Percentiles rank a stretch among this genome's conserved stretches.
These are phyloP conservation scores for Apostichopus japonicus DNA, from an alignment of 35 echinoderm and acorn worm species.

Conservation along the genomic window DNA sequence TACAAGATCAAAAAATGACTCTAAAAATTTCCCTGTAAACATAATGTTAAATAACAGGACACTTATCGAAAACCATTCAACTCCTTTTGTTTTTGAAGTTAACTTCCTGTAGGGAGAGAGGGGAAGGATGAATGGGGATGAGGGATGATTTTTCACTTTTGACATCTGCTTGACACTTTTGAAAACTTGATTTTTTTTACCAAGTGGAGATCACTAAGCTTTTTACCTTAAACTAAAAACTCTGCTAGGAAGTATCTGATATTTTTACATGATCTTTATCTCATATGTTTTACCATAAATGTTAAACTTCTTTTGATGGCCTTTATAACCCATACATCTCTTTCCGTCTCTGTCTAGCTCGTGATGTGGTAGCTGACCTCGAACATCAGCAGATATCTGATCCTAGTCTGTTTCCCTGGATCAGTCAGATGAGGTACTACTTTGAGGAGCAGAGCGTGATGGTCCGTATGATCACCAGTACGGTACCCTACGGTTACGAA, in stretches of 20 bases:
- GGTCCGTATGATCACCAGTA: conserved; percentile 95
- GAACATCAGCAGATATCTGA: conserved; percentile 68
- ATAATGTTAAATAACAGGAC: too few species aligned
- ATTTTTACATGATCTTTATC: background rate
- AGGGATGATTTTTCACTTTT: too few species aligned
- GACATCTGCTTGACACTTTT: too few species aligned
- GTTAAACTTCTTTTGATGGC: background rate
- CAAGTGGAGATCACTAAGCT: too few species aligned
- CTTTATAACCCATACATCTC: background rate
- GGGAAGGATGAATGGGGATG: too few species aligned
- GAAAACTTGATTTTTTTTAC: too few species aligned
- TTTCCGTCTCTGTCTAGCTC: conserved; percentile 43
- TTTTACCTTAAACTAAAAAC: too few species aligned
- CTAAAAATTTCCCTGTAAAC: too few species aligned
- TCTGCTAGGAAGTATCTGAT: background rate
- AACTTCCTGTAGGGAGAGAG: too few species aligned
- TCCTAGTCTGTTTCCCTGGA: conserved; percentile 82
- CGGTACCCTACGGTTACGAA: conserved; percentile 96
- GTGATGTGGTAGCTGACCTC: conserved; percentile 90
- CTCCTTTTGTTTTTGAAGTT: too few species aligned
- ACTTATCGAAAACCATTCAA: too few species aligned
- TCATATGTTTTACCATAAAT: background rate
- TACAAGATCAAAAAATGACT: too few species aligned
- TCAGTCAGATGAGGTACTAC: conserved; percentile 98
- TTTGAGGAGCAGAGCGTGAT: conserved; percentile 82